phyloP scores from a whole-genome alignment of 2,113 vertebrate genomes.

The Odontesthes bonariensis region DNA sequence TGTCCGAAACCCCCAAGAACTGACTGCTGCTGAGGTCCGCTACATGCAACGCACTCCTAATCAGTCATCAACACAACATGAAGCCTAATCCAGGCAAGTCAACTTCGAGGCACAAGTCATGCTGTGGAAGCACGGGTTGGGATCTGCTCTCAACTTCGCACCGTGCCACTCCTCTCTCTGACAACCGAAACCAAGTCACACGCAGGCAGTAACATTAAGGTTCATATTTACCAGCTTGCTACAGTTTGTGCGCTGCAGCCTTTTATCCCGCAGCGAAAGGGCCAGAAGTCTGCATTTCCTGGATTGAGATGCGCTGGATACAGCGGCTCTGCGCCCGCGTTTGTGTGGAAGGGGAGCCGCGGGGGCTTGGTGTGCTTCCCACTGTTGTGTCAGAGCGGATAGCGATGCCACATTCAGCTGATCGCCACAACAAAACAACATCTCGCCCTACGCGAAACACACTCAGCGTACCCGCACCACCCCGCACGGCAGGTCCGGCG shows the following conservation, averaged over 20 bases:
- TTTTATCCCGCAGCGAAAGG: conserved; percentile 73
- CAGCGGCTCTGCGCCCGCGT: conserved; percentile 54
- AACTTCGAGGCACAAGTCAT: conserved; percentile 47
- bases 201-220: conserved; percentile 15
- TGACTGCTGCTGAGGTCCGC: background rate
- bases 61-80: conserved; percentile 7
- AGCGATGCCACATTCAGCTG: conserved; percentile 82
- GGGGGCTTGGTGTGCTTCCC: conserved; percentile 67
- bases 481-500: conserved; percentile 69
- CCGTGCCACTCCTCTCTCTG: background rate
- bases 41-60: conserved; percentile 12
- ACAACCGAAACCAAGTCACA: conserved; percentile 10
- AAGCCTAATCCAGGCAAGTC: background rate
- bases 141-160: conserved; percentile 61
- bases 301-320: conserved; percentile 61
- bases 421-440: conserved; percentile 82
- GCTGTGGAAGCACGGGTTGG: conserved; percentile 10
- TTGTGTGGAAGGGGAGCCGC: conserved; percentile 39
- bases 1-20: background rate
- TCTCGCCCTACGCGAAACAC: conserved; percentile 75
- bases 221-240: conserved; percentile 77
- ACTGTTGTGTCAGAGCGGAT: conserved; percentile 77
- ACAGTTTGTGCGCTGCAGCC: conserved; percentile 63
- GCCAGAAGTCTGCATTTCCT: conserved; percentile 81
- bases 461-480: conserved; percentile 75